Evolutionary conservation across 1,140 invertebrate genomes (phyloP), one percentile per base, ranked within the genome.

Genomic region (Nasonia vitripennis): DNA sequence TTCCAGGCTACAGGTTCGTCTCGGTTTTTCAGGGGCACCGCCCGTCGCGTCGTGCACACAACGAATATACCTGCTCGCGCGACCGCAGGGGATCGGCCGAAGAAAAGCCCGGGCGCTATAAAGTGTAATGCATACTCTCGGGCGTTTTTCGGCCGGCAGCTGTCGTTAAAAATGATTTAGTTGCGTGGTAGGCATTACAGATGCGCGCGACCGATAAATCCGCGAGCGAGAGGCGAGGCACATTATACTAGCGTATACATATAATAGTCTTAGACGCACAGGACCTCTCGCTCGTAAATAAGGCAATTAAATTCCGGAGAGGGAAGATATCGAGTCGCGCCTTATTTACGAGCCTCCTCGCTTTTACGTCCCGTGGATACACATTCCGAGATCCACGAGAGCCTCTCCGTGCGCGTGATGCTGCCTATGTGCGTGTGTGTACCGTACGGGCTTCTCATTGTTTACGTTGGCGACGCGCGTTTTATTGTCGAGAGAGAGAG

Each of bases 1-100:
- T 71, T 78, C 51, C 37, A 48, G 1, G 51, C 68, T 37, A 37
- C 34, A 37, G 34, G 34, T 6, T 37, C 34, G 34, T 4, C 34
- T 17, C 2, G 31, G 73, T 3, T 78, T 78, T 71, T 75, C 83
- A 51, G 75, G 67, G 27, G 20, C 62, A 87, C 90, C 91, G 88
- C 90, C 90, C 90, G 89, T 88, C 86, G 90, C 74, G 90, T 87
- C 78, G 86, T 89, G 89, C 91, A 90, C 89, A 89, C 91, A 90
- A 91, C 88, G 88, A 91, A 88, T 88, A 90, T 88, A 87, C 73
- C 55, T 77, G 87, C 87, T 4, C 48, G 6, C 6, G 6, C 87
- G 87, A 88, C 89, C 88, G 85, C 88, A 88, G 87, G 78, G 86
- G 62, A 84, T 84, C 74, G n/a, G 27, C 7, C 14, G 17, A 70